A percentile compares a stretch with the other conserved stretches of the same genome.
phyloP scores from a whole-genome alignment of 2,888 invertebrate species.

The Alentia gelatinosa region DNA sequence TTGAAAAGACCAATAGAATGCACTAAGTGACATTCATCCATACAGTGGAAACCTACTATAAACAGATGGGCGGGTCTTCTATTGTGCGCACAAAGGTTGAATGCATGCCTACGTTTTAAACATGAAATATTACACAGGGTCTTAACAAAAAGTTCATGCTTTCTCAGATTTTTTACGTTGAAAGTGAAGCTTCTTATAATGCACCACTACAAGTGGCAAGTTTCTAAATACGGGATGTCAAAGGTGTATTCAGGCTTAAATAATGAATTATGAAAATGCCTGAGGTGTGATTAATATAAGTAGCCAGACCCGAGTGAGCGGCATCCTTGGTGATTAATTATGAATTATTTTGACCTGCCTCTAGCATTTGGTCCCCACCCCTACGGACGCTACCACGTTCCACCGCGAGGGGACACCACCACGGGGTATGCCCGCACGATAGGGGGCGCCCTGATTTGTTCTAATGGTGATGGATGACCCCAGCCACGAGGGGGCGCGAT shows the following conservation, averaged over 20 bases:
- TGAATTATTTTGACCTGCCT: neutral
- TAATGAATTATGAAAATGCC: neutral
- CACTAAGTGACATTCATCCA: neutral
- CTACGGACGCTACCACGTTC: neutral
- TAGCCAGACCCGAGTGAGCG: neutral
- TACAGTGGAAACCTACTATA: neutral
- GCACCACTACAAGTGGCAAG: too few relatives aligned
- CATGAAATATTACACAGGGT: neutral
- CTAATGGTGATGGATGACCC: constrained; percentile 34
- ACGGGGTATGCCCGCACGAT: neutral
- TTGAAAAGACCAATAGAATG: neutral
- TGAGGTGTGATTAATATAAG: neutral
- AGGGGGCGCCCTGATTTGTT: neutral
- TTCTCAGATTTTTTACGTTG: too few relatives aligned
- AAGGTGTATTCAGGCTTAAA: neutral
- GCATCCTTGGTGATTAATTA: neutral
- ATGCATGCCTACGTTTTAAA: neutral
- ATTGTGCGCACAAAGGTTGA: neutral
- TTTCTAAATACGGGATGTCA: too few relatives aligned
- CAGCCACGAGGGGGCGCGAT: neutral
- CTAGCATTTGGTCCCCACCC: neutral
- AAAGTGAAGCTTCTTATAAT: too few relatives aligned
- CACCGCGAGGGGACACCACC: neutral
- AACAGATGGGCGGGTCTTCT: neutral
- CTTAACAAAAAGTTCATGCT: neutral